Conservation (phyloP, 2,888 invertebrate species). For the Acrobeloides nanus region DNA sequence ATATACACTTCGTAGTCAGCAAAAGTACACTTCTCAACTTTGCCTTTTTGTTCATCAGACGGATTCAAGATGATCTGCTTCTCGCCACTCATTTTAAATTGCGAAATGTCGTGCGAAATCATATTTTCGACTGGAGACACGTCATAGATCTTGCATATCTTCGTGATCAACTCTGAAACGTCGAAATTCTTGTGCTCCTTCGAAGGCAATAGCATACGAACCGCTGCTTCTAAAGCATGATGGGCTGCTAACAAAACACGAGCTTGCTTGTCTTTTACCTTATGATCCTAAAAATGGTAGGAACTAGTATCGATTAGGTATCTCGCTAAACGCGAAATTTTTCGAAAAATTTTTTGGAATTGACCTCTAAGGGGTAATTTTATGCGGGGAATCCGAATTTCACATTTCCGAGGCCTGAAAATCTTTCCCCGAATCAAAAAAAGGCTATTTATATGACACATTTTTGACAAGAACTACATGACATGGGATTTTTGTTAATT, state of each 20-base stretch:
- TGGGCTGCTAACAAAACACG: conserved; percentile 92
- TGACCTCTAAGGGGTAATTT: no score
- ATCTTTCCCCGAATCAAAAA: no score
- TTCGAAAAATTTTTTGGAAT: no score
- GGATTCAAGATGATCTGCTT: conserved; percentile 96
- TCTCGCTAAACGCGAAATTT: no score
- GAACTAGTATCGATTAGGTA: no score
- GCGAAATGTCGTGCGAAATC: conserved; percentile 66
- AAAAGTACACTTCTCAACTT: conserved; percentile 90
- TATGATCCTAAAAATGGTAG: conserved; percentile 32
- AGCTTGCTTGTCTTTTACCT: conserved; percentile 78
- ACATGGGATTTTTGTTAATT: no score
- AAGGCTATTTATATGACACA: no score
- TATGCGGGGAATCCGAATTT: no score
- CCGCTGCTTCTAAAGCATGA: conserved; percentile 86
- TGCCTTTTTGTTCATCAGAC: conserved; percentile 73
- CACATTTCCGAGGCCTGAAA: no score
- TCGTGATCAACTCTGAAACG: conserved; percentile 41
- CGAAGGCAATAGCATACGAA: conserved; percentile 83
- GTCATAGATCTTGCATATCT: conserved; percentile 72
- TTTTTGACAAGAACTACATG: no score
- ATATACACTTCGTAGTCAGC: conserved; percentile 95
- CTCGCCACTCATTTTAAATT: conserved; percentile 70
- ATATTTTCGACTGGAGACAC: conserved; percentile 91
- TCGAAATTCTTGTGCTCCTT: conserved; percentile 39